Evolutionary conservation across 30 jellyfish, hydroid and myxozoan species (phyloP).

Genomic region (Aurelia aurita): DNA sequence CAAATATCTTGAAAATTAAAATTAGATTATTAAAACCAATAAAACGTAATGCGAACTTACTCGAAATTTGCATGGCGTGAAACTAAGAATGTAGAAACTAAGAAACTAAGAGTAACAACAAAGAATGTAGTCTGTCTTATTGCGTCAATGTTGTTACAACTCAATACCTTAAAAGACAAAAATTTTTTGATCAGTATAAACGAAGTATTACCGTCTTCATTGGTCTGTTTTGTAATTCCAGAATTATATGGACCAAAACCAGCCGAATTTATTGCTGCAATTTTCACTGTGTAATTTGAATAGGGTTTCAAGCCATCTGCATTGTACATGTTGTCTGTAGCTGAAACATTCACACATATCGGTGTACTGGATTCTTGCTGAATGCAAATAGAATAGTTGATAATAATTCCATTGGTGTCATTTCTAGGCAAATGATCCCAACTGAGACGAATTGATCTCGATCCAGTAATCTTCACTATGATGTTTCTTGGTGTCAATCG

Average conservation of each 20-base stretch:
- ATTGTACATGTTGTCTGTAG: neutral
- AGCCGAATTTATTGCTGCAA: conserved; percentile 64
- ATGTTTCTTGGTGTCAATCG: conserved; percentile 30
- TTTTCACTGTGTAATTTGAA: conserved; percentile 47
- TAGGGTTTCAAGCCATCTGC: conserved; percentile 42
- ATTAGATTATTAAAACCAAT: too few relatives aligned
- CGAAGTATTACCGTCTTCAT: conserved; percentile 51
- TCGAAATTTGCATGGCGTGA: too few relatives aligned
- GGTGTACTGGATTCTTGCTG: neutral
- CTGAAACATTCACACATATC: conserved; percentile 1
- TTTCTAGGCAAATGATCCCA: conserved; percentile 33
- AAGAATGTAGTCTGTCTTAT: too few relatives aligned
- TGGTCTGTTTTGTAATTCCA: neutral
- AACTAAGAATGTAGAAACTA: too few relatives aligned
- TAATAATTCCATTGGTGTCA: conserved; percentile 54
- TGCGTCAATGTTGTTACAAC: too few relatives aligned
- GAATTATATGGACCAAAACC: conserved; percentile 65
- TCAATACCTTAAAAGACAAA: too few relatives aligned
- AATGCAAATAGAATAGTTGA: conserved; percentile 1
- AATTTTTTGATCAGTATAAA: too few relatives aligned
- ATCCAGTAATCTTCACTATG: conserved; percentile 1
- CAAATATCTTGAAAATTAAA: too few relatives aligned
- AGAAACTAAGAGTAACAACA: too few relatives aligned
- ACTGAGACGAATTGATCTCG: conserved; percentile 25
- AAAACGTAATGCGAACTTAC: too few relatives aligned